Conservation (phyloP, 2,113 vertebrate species). For the Antechinus stuartii region DNA sequence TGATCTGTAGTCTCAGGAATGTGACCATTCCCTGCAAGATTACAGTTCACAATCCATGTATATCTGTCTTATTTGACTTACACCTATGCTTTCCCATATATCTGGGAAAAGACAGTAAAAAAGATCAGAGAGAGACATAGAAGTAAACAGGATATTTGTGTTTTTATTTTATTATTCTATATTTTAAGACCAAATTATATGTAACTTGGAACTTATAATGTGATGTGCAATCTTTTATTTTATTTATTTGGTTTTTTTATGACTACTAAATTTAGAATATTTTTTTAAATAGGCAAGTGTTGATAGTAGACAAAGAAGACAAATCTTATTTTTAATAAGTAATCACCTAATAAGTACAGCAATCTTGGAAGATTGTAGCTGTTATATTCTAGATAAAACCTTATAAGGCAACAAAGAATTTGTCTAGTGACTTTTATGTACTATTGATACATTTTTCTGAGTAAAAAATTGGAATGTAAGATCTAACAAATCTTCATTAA, state of each 20-base stretch:
- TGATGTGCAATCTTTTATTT: background rate
- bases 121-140: background rate
- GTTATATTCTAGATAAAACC: background rate
- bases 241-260: background rate
- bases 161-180: background rate
- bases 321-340: background rate
- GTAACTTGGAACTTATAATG: background rate
- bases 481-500: constrained; percentile 10
- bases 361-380: background rate
- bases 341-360: background rate
- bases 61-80: background rate
- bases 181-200: background rate
- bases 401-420: background rate
- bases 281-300: background rate
- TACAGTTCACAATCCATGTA: background rate
- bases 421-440: background rate
- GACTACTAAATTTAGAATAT: background rate
- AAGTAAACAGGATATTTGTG: background rate
- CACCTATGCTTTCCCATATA: background rate
- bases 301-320: background rate
- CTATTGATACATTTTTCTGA: background rate
- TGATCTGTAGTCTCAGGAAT: background rate
- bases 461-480: background rate
- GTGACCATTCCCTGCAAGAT: background rate
- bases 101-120: background rate